Percentiles rank a stretch among this genome's conserved stretches.
Conservation (phyloP, 1,140 invertebrate species). For the Sweltsa coloradensis region DNA sequence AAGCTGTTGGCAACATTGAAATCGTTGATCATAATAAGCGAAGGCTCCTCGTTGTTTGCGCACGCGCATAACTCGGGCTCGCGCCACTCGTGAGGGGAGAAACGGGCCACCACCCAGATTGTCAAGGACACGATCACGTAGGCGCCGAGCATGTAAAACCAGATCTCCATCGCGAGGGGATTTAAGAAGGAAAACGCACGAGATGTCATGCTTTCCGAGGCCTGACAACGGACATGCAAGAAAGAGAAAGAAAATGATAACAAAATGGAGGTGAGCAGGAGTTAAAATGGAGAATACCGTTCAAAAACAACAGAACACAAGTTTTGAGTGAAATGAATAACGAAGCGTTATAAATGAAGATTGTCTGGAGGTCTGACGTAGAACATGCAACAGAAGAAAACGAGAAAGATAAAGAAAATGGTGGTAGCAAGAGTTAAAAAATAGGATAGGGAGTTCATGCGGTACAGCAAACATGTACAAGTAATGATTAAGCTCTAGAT, state of each 20-base stretch:
- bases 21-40: slow-evolving; percentile 47
- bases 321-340: no score
- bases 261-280: not conserved
- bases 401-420: no score
- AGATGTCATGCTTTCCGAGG: slow-evolving; percentile 41
- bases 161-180: slow-evolving; percentile 55
- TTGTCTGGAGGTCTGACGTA: no score
- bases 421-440: no score
- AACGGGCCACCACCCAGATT: slow-evolving; percentile 56
- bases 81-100: slow-evolving; percentile 58
- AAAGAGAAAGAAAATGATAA: no score
- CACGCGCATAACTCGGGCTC: slow-evolving; percentile 40
- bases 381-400: no score
- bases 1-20: slow-evolving; percentile 73
- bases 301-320: no score
- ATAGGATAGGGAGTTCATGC: no score
- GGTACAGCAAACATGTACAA: no score
- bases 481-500: no score
- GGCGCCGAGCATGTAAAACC: slow-evolving; percentile 50
- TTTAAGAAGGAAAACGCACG: slow-evolving; percentile 56
- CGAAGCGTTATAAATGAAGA: no score
- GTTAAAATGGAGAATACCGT: no score
- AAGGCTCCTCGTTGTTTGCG: not conserved
- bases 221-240: slow-evolving; percentile 28
- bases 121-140: slow-evolving; percentile 53